Evolutionary conservation across 2,888 invertebrate genomes (phyloP).

Genomic region (Nomada fucata): DNA sequence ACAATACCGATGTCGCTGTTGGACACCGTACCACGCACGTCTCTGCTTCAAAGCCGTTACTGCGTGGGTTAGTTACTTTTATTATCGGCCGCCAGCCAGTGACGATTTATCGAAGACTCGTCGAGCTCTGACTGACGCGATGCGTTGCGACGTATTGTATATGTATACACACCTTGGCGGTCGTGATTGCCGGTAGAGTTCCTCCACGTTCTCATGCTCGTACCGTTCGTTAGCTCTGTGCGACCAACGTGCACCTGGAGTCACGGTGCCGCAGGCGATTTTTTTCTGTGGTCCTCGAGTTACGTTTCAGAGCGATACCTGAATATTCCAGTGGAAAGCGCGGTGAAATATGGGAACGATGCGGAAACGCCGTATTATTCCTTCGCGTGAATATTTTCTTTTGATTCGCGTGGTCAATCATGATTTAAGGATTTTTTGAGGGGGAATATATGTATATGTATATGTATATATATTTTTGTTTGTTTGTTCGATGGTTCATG

Average conservation of each 20-base stretch:
- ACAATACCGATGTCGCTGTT: constrained; percentile 35
- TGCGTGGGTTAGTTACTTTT: constrained; percentile 19
- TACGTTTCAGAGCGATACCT: too few relatives aligned
- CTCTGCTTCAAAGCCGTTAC: constrained; percentile 5
- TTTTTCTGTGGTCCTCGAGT: too few relatives aligned
- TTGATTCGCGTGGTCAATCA: too few relatives aligned
- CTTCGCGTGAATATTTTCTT: too few relatives aligned
- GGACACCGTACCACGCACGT: not conserved
- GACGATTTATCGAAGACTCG: not conserved
- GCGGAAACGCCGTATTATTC: too few relatives aligned
- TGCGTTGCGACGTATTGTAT: too few relatives aligned
- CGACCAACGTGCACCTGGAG: not conserved
- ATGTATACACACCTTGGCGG: not conserved
- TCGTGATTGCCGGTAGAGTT: not conserved
- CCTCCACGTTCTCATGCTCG: not conserved
- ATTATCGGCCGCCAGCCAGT: not conserved
- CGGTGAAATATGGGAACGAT: too few relatives aligned
- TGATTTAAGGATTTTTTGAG: too few relatives aligned
- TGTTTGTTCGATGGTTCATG: too few relatives aligned
- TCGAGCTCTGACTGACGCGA: not conserved
- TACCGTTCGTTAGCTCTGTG: not conserved
- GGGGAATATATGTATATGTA: too few relatives aligned
- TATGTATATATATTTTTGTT: too few relatives aligned
- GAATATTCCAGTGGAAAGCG: not conserved
- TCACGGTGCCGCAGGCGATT: not conserved